Evolutionary conservation across 2,888 invertebrate species (phyloP).

Genomic region (Machimus atricapillus): DNA sequence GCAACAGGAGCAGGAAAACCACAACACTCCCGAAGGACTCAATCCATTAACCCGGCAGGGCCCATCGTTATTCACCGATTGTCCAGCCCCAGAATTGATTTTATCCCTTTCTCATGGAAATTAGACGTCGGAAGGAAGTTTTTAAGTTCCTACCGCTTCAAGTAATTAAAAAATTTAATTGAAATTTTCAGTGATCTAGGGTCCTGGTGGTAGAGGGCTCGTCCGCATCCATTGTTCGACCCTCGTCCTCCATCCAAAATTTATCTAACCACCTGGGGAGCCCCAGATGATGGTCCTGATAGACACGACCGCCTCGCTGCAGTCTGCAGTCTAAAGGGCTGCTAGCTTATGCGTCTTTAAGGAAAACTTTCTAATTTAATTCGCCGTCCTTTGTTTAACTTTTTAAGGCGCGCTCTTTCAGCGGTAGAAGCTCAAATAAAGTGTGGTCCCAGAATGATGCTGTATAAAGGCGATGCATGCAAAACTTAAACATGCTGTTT

Average conservation of each 20-base stretch:
- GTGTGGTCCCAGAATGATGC: not conserved
- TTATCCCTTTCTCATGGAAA: not conserved
- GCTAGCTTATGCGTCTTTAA: not conserved
- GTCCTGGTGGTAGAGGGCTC: not conserved
- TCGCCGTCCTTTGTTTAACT: not conserved
- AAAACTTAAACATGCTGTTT: not conserved
- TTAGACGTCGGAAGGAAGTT: conserved; percentile 6
- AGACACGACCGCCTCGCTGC: not conserved
- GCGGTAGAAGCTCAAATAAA: not conserved
- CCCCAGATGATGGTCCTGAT: not conserved
- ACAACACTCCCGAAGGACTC: not conserved
- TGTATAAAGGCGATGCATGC: not conserved
- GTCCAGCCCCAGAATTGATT: not conserved
- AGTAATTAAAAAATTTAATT: conserved; percentile 30
- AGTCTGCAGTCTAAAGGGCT: not conserved
- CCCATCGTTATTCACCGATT: not conserved
- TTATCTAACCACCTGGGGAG: not conserved
- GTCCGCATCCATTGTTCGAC: not conserved
- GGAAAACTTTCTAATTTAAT: not conserved
- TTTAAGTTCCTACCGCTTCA: not conserved
- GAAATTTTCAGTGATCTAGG: conserved; percentile 8
- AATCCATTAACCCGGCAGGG: not conserved
- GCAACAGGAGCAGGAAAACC: not conserved
- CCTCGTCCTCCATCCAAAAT: not conserved
- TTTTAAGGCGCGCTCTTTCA: not conserved